A percentile compares a stretch with the other conserved stretches of the same genome.
Evolutionary conservation across 1,140 invertebrate genomes (phyloP).

Genomic region (Vanessa atalanta): DNA sequence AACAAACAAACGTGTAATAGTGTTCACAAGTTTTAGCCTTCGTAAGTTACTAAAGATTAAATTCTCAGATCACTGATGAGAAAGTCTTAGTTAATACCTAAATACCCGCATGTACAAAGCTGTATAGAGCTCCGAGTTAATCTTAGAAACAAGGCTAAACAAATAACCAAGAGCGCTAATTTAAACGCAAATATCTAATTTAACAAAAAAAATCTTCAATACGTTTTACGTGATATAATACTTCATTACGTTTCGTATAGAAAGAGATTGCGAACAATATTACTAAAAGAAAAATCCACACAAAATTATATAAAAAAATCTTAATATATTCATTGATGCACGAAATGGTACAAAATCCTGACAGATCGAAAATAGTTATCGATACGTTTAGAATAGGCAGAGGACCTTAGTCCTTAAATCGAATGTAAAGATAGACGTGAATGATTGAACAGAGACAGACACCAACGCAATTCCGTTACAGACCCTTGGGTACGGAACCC

Average conservation of each 20-base stretch:
- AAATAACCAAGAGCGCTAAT: background rate
- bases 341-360: background rate
- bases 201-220: too few relatives aligned
- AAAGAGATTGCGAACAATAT: too few relatives aligned
- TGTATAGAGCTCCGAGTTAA: slow-evolving; percentile 24
- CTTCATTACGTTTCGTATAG: too few relatives aligned
- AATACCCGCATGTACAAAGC: slow-evolving; percentile 33
- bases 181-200: background rate
- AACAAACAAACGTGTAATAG: background rate
- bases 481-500: background rate
- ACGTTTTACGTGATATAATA: too few relatives aligned
- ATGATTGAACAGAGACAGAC: background rate
- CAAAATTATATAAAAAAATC: background rate
- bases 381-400: background rate
- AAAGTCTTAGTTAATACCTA: slow-evolving; percentile 33
- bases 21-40: slow-evolving; percentile 18
- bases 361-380: too few relatives aligned
- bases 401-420: background rate
- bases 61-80: slow-evolving; percentile 25
- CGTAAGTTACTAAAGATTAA: slow-evolving; percentile 20
- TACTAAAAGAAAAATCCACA: too few relatives aligned
- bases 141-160: slow-evolving; percentile 17
- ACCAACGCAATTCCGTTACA: slow-evolving; percentile 2
- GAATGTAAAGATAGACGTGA: background rate
- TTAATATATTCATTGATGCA: background rate